phyloP scores from a whole-genome alignment of 2,113 vertebrate genomes.

The Podilymbus podiceps region DNA sequence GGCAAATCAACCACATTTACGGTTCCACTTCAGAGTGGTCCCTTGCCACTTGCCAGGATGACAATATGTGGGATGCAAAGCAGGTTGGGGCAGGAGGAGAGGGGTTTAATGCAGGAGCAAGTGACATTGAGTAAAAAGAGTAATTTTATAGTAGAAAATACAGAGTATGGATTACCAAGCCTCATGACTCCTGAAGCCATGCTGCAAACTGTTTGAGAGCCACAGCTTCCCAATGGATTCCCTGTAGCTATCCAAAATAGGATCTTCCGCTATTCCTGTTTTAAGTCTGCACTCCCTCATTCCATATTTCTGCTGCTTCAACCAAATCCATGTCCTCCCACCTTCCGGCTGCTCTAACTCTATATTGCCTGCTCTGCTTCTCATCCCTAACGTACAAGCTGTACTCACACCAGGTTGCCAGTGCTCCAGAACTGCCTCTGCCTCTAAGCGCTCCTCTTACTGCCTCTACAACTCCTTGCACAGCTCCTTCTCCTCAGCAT shows the following conservation, averaged over 20 bases:
- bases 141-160: neutral
- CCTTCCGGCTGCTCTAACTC: slow-evolving; percentile 19
- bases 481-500: neutral
- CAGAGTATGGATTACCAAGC: neutral
- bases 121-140: neutral
- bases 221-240: neutral
- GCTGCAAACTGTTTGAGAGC: neutral
- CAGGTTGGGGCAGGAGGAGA: neutral
- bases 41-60: neutral
- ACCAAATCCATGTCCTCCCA: neutral
- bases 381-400: neutral
- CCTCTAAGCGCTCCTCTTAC: neutral
- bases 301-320: neutral
- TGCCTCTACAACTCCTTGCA: neutral
- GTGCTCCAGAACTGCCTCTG: neutral
- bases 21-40: neutral
- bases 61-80: neutral
- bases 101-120: neutral
- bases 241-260: neutral
- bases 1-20: neutral
- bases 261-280: neutral
- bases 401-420: neutral
- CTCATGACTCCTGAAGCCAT: neutral
- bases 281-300: neutral
- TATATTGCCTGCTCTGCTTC: neutral